Percentiles rank a stretch among this genome's conserved stretches.
Evolutionary conservation across 2,113 vertebrate species (phyloP).

Genomic region (Trematomus loennbergii): DNA sequence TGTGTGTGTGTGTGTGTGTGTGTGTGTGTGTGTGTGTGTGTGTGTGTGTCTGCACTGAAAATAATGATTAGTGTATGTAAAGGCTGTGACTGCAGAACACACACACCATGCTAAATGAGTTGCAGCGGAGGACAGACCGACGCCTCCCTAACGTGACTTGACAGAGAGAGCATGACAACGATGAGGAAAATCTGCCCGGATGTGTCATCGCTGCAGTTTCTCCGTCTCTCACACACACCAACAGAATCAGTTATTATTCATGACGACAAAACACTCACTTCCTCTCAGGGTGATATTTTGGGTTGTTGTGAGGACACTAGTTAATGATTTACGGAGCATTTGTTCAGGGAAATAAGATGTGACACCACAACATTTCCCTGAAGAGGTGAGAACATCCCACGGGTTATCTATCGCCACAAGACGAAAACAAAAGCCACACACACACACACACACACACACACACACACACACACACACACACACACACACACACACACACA

Average conservation of each 20-base stretch:
- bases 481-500: too few species aligned
- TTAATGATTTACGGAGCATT: slow-evolving; percentile 44
- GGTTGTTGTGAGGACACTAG: background rate
- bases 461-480: too few species aligned
- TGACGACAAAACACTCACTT: background rate
- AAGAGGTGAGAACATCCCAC: slow-evolving; percentile 34
- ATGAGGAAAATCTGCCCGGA: slow-evolving; percentile 24
- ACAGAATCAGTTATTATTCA: background rate
- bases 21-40: background rate
- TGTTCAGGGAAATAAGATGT: slow-evolving; percentile 44
- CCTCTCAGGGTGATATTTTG: background rate
- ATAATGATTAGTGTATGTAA: slow-evolving; percentile 25
- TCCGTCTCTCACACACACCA: background rate
- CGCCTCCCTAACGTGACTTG: slow-evolving; percentile 61
- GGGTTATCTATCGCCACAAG: slow-evolving; percentile 29
- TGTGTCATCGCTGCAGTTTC: slow-evolving; percentile 33
- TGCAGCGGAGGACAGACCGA: slow-evolving; percentile 39
- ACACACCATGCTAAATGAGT: slow-evolving; percentile 36
- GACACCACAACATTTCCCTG: slow-evolving; percentile 36
- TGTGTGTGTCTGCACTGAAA: slow-evolving; percentile 17
- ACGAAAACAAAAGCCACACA: slow-evolving; percentile 58
- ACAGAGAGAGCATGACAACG: slow-evolving; percentile 65
- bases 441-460: slow-evolving; percentile 11
- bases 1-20: background rate
- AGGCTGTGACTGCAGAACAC: slow-evolving; percentile 20